A percentile compares a stretch with the other conserved stretches of the same genome.
Conservation (phyloP, 1,140 invertebrate genomes). For the Daktulosphaira vitifoliae region DNA sequence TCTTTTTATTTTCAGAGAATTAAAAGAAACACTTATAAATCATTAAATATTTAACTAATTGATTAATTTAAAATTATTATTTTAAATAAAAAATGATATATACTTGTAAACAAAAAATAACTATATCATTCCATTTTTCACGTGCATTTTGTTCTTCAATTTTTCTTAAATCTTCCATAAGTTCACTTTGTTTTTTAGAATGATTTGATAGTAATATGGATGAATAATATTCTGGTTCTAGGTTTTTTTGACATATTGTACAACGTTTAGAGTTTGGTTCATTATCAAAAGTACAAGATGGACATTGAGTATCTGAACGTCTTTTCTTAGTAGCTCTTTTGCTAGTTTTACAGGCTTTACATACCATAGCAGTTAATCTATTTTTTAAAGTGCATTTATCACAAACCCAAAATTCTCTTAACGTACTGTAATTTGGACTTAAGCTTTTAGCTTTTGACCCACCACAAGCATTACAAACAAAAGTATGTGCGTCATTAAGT, state of each 20-base stretch:
- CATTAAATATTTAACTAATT: too few relatives aligned
- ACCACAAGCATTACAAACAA: slow-evolving; percentile 72
- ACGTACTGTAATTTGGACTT: slow-evolving; percentile 55
- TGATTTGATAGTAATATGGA: slow-evolving; percentile 30
- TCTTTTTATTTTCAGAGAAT: background rate
- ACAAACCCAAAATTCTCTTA: slow-evolving; percentile 67
- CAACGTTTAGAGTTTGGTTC: slow-evolving; percentile 57
- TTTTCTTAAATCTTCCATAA: slow-evolving; percentile 72
- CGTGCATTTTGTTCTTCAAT: slow-evolving; percentile 72
- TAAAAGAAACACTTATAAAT: too few relatives aligned
- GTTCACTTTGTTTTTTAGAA: slow-evolving; percentile 59
- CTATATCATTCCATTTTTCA: slow-evolving; percentile 74
- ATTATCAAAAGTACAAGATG: slow-evolving; percentile 73
- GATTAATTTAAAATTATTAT: background rate
- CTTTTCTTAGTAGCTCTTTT: slow-evolving; percentile 31
- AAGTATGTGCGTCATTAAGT: slow-evolving; percentile 58
- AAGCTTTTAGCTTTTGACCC: slow-evolving; percentile 36
- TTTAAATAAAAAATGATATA: slow-evolving; percentile 39
- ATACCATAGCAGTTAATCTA: slow-evolving; percentile 57
- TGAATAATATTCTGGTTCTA: slow-evolving; percentile 25
- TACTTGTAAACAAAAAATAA: slow-evolving; percentile 71
- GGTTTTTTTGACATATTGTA: slow-evolving; percentile 64
- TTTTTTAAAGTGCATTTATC: slow-evolving; percentile 75
- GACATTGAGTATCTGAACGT: slow-evolving; percentile 46
- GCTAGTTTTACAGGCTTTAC: slow-evolving; percentile 66